Conservation (phyloP, 2,888 invertebrate species). For the Drosophila heteroneura region DNA sequence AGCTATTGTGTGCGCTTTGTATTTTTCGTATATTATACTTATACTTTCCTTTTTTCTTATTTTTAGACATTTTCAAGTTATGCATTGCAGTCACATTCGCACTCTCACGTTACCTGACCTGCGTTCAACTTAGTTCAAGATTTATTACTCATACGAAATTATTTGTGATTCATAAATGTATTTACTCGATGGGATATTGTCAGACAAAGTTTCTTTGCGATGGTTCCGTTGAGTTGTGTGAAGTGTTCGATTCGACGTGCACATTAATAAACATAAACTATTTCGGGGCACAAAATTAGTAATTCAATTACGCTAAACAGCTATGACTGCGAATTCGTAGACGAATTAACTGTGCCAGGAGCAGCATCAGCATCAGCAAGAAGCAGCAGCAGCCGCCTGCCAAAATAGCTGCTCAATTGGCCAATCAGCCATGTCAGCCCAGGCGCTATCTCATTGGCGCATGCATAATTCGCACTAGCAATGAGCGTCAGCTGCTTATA, state of each 20-base stretch:
- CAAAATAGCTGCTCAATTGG: conserved; percentile 58
- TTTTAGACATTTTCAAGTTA: conserved; percentile 35
- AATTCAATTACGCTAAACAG: conserved; percentile 74
- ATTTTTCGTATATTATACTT: conserved; percentile 36
- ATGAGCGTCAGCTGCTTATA: conserved; percentile 62
- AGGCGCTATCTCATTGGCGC: conserved; percentile 61
- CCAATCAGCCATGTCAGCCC: conserved; percentile 60
- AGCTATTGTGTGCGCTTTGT: conserved; percentile 3
- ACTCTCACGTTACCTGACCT: conserved; percentile 29
- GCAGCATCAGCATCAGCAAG: background rate
- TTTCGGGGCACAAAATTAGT: conserved; percentile 59
- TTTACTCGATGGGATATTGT: background rate
- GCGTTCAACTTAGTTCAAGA: conserved; percentile 20
- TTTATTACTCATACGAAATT: background rate
- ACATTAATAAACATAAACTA: conserved; percentile 74
- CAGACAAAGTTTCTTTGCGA: conserved; percentile 35
- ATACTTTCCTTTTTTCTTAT: background rate
- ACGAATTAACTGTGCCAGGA: conserved; percentile 17
- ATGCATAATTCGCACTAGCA: conserved; percentile 71
- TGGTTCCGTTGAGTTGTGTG: conserved; percentile 12
- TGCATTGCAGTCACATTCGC: conserved; percentile 56
- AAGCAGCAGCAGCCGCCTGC: conserved; percentile 23
- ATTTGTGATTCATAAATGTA: background rate
- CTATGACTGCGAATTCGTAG: conserved; percentile 27
- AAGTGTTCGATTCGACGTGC: background rate